A percentile compares a stretch with the other conserved stretches of the same genome.
phyloP scores from a whole-genome alignment of 2,797 vertebrate genomes.

The Molossus alvarezi region DNA sequence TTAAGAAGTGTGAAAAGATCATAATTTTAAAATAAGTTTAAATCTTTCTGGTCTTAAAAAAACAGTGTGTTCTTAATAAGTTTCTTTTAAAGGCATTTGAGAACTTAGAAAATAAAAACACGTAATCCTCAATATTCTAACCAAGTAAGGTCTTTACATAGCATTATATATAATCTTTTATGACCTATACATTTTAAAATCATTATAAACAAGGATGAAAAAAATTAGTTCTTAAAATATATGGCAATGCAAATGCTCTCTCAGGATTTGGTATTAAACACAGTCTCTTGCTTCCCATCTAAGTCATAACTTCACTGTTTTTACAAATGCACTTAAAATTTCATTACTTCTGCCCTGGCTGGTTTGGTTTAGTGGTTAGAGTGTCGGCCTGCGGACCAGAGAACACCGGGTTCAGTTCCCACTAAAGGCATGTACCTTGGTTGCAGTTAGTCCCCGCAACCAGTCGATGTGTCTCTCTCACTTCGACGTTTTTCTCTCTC shows the following conservation, averaged over 20 bases:
- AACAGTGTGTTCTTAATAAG: neutral
- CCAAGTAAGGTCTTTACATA: neutral
- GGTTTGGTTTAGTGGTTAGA: no score
- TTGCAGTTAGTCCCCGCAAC: no score
- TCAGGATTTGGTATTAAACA: neutral
- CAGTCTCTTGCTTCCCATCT: neutral
- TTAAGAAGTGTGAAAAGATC: neutral
- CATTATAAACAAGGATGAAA: neutral
- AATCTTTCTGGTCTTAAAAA: neutral
- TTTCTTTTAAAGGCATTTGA: neutral
- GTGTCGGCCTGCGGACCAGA: no score
- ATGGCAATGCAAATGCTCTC: neutral
- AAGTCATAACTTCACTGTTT: neutral
- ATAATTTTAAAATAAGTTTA: neutral
- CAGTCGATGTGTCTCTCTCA: no score
- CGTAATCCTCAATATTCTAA: neutral
- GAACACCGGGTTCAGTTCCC: no score
- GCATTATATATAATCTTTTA: neutral
- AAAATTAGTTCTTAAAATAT: neutral
- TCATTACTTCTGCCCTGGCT: neutral
- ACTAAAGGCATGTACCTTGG: no score
- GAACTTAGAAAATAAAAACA: conserved; percentile 9
- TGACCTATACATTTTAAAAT: conserved; percentile 18
- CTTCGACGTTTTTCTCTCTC: no score
- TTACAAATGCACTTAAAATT: conserved; percentile 35